These are phyloP conservation scores for Neoascia interrupta DNA, from an alignment of 2,888 invertebrate species.

Conservation along the genomic window DNA sequence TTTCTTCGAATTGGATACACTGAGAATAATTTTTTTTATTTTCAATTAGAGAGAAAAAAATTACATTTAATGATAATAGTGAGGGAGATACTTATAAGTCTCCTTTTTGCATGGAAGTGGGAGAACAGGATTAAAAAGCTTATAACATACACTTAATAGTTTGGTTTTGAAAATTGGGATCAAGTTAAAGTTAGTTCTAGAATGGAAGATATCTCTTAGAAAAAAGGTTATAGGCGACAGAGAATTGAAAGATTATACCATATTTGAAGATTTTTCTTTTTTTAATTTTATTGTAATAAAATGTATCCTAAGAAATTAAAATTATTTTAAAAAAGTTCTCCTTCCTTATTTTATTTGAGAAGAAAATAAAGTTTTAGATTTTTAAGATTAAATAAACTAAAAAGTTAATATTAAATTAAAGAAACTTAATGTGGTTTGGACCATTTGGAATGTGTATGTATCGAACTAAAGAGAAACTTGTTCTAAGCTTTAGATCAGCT, in stretches of 20 bases:
- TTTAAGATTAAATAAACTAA: too few relatives aligned
- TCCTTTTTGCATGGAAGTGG: constrained; percentile 49
- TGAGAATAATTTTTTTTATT: constrained; percentile 5
- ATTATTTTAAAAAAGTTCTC: too few relatives aligned
- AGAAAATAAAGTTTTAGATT: too few relatives aligned
- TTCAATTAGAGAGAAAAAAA: not conserved
- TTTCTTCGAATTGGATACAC: constrained; percentile 18
- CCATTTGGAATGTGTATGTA: too few relatives aligned
- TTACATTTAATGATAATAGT: constrained; percentile 30
- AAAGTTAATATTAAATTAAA: too few relatives aligned
- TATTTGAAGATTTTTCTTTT: constrained; percentile 19
- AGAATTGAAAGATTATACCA: constrained; percentile 33
- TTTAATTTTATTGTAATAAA: not conserved
- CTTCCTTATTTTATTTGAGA: too few relatives aligned
- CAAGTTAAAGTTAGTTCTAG: constrained; percentile 25
- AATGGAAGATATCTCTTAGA: constrained; percentile 36
- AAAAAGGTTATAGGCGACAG: constrained; percentile 27
- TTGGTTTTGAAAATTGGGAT: constrained; percentile 21
- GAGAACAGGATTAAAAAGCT: constrained; percentile 19
- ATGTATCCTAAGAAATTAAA: not conserved
- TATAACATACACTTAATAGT: constrained; percentile 17
- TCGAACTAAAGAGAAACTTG: too few relatives aligned
- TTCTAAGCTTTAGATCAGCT: too few relatives aligned
- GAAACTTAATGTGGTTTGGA: too few relatives aligned
- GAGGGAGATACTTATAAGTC: constrained; percentile 24